These are phyloP conservation scores for Dinomys branickii DNA, from an alignment of 2,113 vertebrate species.

Conservation along the genomic window DNA sequence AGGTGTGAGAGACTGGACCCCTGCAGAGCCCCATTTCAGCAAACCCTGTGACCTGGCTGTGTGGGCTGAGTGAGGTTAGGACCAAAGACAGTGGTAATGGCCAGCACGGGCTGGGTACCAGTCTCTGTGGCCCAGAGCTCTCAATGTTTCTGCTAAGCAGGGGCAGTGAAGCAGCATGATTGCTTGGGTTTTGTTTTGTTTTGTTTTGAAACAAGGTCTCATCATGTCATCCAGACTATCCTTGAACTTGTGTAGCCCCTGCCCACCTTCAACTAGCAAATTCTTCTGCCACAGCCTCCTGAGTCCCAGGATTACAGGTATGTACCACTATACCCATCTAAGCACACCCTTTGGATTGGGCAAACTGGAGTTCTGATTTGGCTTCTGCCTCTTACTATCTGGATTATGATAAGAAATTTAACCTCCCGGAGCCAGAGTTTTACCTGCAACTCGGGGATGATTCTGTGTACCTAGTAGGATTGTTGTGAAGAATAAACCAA, in stretches of 20 bases:
- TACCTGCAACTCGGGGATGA: not conserved
- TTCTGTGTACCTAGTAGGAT: not conserved
- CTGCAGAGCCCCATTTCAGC: not conserved
- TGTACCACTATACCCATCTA: not conserved
- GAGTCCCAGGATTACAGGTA: not conserved
- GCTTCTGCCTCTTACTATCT: not conserved
- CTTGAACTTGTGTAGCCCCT: not conserved
- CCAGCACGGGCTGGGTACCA: accelerated
- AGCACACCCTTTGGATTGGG: not conserved
- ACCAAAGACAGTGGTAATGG: not conserved
- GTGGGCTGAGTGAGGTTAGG: not conserved
- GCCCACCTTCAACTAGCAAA: not conserved
- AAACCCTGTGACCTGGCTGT: not conserved
- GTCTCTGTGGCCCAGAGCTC: not conserved
- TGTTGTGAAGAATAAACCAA: not conserved
- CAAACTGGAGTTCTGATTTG: not conserved
- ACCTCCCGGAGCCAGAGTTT: not conserved
- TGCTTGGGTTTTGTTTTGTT: not conserved
- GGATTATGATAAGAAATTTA: not conserved
- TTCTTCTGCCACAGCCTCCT: not conserved
- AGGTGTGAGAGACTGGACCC: not conserved
- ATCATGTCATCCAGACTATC: not conserved
- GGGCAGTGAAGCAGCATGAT: not conserved
- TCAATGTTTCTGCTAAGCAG: not conserved
- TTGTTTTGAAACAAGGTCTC: not conserved